Base-by-base conservation (phyloP, 2,113 vertebrate species). In the Hiodon tergisus region DNA sequence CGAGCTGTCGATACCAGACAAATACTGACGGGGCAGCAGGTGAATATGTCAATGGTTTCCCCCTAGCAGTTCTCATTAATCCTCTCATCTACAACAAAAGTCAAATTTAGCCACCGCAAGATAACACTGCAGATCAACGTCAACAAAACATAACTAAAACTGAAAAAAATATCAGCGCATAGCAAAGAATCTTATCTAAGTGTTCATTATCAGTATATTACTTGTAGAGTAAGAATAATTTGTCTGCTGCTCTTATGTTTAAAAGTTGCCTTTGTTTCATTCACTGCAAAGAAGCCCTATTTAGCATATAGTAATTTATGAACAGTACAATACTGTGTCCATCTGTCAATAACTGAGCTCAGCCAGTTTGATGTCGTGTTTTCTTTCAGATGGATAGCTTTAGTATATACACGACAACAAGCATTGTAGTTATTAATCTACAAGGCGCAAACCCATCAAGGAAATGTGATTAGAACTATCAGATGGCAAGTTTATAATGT, bases 1-100 rank as follows among this genome's bases (percentile, higher is more conserved):
- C 60, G 66, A 31, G 31, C 9, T 11, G 50, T 69, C 66, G 61
- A 59, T 62, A 61, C 54, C 52, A 67, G n/a, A 10, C 67, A 76
- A 76, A 76, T 76, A 69, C 69, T 76, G 66, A 76, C 66, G 55
- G 69, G 67, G 63, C 53, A 48, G 48, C 63, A 74, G 62, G 53
- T 74, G 67, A 55, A 57, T 46, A 57, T 67, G 11, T 46, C 74
- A 17, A 8, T 31, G 9, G 50, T 8, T n/a, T 69, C 46, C 47
- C 67, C 54, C 13, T 10, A 11, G 55, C 31, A 59, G 7, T 11
- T 67, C 10, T 66, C 53, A 55, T 67, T n/a, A 17, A 63, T 16
- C 7, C 7, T 4, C 3, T 16, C 17, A 16, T 7, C 17, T 63
- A n/a, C 6, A 17, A 63, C 6, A 17, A 16, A 3, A 5, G 11